Conservation (phyloP, 2,113 vertebrate species). For the Sinocyclocheilus rhinocerous region DNA sequence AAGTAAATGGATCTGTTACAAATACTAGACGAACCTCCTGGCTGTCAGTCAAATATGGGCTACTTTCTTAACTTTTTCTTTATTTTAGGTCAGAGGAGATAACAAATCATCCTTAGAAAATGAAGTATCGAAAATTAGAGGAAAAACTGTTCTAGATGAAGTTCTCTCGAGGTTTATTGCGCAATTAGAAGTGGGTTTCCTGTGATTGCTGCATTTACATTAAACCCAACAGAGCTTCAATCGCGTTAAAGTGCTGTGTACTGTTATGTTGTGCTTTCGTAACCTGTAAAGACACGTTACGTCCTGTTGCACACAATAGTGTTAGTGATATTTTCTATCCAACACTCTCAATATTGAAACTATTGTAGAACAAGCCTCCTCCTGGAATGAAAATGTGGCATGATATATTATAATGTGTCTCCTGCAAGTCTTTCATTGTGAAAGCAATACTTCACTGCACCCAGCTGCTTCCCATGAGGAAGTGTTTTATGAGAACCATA, state of each 20-base stretch:
- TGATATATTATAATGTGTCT: slow-evolving; percentile 1
- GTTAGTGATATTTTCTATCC: background rate
- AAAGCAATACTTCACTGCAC: slow-evolving; percentile 5
- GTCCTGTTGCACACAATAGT: background rate
- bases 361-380: background rate
- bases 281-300: background rate
- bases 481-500: slow-evolving; percentile 35
- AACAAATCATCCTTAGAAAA: no score
- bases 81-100: no score
- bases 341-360: background rate
- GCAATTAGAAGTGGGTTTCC: background rate
- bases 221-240: background rate
- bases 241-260: background rate
- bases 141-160: background rate
- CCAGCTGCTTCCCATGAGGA: slow-evolving; percentile 8
- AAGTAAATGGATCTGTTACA: background rate
- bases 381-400: background rate
- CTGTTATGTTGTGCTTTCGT: background rate
- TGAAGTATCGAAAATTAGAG: no score
- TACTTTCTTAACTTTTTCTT: no score
- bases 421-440: background rate
- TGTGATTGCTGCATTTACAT: background rate
- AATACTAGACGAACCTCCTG: background rate
- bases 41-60: background rate
- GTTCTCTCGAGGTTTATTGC: background rate